Evolutionary conservation across 2,888 invertebrate species (phyloP), one percentile per base, ranked within the genome.

Genomic region (Allacma fusca): DNA sequence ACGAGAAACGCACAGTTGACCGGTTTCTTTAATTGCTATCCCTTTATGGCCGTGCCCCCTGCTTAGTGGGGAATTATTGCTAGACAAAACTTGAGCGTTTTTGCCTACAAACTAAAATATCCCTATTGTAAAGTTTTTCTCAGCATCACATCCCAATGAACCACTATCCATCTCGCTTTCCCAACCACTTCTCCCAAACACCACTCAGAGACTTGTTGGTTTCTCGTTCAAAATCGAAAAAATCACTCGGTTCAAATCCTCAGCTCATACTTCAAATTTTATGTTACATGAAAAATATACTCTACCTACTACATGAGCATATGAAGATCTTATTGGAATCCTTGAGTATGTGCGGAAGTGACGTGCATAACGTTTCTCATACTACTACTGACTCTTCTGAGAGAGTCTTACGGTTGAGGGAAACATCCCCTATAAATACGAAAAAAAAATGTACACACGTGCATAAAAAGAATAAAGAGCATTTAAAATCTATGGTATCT

Each of bases 21-120:
- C 82, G 81, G 81, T 81, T 81, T 83, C 81, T 81, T 81, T 83
- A 81, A 83, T 81, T 83, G 81, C 81, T 81, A 75, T 78, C 80
- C 82, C 79, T 83, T 83, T 81, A 82, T 81, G 81, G 81, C 62
- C 26, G 67, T 78, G 73, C 81, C 82, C 81, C 81, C 81, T 80
- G 81, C 74, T 76, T 72, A 62, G 77, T 74, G 76, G 75, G 80
- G 80, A 83, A 83, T 83, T 82, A 74, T 76, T 62, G 70, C 70
- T 64, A 64, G 73, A 73, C 72, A 71, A 64, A 64, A 73, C 78
- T 74, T 68, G 59, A 24, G 64, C 69, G 43, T 72, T 77, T 77
- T 72, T 65, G 79, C 79, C 50, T 69, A 74, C 75, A 78, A 76
- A 72, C 50, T 26, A 75, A 76, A 68, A 75, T 70, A 78, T 70